phyloP scores from a whole-genome alignment of 2,888 invertebrate genomes.

The Megamerina dolium region DNA sequence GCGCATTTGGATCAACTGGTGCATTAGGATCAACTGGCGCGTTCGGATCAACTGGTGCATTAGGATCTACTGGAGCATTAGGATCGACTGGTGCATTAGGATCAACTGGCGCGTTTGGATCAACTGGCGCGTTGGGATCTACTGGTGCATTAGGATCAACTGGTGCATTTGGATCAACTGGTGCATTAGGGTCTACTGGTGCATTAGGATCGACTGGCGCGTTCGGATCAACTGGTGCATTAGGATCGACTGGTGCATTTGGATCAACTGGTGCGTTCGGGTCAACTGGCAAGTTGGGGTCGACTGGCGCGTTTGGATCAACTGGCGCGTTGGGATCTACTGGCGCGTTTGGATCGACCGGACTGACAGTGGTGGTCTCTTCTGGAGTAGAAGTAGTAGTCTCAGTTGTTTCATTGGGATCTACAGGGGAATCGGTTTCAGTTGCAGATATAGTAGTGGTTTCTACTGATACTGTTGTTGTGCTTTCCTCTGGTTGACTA shows the following conservation, averaged over 20 bases:
- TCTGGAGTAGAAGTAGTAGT: too few relatives aligned
- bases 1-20: conserved; percentile 8
- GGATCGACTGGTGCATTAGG: conserved; percentile 6
- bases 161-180: conserved; percentile 7
- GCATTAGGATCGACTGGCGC: conserved; percentile 13
- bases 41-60: conserved; percentile 7
- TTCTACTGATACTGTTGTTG: conserved; percentile 11
- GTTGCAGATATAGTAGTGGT: background rate
- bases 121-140: background rate
- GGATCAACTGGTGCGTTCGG: conserved; percentile 2
- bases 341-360: conserved; percentile 2
- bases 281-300: conserved; percentile 12
- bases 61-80: conserved; percentile 7
- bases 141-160: conserved; percentile 10
- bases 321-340: conserved; percentile 5
- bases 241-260: conserved; percentile 8
- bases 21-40: conserved; percentile 9
- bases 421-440: conserved; percentile 4
- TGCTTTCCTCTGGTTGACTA: background rate
- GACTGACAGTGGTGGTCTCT: too few relatives aligned
- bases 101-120: conserved; percentile 9
- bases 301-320: conserved; percentile 7
- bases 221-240: conserved; percentile 3
- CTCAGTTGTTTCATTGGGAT: conserved; percentile 1
- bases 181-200: conserved; percentile 4